A percentile compares a stretch with the other conserved stretches of the same genome.
These are phyloP conservation scores for Ctenopoma kingsleyae DNA, from an alignment of 2,797 vertebrate genomes.

Conservation along the genomic window DNA sequence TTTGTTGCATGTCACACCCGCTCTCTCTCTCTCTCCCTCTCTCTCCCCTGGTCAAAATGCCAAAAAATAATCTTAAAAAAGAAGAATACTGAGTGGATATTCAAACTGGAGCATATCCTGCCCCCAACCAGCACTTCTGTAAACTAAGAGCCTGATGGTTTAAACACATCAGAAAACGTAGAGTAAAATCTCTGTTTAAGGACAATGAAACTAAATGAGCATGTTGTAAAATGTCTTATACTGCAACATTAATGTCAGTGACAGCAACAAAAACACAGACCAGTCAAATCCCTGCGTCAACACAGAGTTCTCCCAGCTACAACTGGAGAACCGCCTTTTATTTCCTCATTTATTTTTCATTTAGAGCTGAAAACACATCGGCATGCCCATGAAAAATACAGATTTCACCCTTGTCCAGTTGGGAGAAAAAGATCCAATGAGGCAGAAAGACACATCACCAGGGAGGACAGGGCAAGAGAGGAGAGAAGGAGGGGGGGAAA, in stretches of 20 bases:
- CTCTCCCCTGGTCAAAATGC: no score
- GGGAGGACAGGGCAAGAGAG: slow-evolving; percentile 50
- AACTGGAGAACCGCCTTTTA: slow-evolving; percentile 25
- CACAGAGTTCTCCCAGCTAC: slow-evolving; percentile 25
- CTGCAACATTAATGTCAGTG: neutral
- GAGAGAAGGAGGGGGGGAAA: slow-evolving; percentile 26
- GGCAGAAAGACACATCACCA: slow-evolving; percentile 70
- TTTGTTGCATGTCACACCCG: no score
- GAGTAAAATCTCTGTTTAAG: neutral
- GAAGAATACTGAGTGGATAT: no score
- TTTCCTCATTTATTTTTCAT: slow-evolving; percentile 69
- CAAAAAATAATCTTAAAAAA: no score
- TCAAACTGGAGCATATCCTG: no score
- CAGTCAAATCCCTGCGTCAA: slow-evolving; percentile 8
- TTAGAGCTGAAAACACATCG: slow-evolving; percentile 28
- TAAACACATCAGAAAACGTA: no score
- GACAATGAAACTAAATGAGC: neutral
- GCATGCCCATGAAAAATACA: slow-evolving; percentile 55
- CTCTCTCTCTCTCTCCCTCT: no score
- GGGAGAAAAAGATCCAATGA: slow-evolving; percentile 58
- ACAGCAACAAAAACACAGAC: slow-evolving; percentile 11
- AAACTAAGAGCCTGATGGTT: no score
- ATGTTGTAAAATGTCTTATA: neutral
- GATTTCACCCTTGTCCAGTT: slow-evolving; percentile 73
- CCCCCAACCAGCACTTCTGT: no score